Evolutionary conservation across 2,113 vertebrate genomes (phyloP), one percentile per base, ranked within the genome.

Genomic region (Chrysemys picta): DNA sequence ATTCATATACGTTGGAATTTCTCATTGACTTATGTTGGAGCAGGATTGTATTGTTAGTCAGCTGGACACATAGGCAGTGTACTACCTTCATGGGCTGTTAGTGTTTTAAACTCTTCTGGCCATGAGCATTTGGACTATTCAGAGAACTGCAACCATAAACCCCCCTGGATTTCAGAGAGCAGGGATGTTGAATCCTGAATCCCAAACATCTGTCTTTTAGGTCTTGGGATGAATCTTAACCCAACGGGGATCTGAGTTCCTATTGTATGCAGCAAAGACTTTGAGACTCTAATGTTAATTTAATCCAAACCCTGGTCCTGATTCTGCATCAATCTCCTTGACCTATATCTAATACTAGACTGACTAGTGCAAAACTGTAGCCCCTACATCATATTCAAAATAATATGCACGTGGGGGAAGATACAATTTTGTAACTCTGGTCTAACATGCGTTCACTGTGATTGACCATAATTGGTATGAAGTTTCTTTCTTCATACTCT

Each of bases 401-500:
- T 35, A 72, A 38, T 69, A n/a, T n/a, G n/a, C 5, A 38, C 1
- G 1, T 72, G n/a, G n/a, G 19, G n/a, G 65, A 22, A 38, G 35
- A 72, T 38, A 22, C 19, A 38, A 19, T 5, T 5, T n/a, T 69
- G 35, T 72, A 72, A 11, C 35, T 38, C 16, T 38, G n/a, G 65
- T 38, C 17, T 72, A 72, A 72, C 65, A 6, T 21, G 8, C 7
- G 1, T 21, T 72, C 65, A 38, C 5, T 31, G 65, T 69, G 65
- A n/a, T n/a, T n/a, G 65, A 35, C 35, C 35, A n/a, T 69, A 38
- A 69, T 69, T 69, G 35, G 17, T 69, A 35, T 69, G 65, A 69
- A 72, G n/a, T 69, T n/a, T 62, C 31, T 65, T n/a, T 10, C 11
- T 0, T 0, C 19, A 0, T 35, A 1, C 9, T 38, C 57, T 80